Base-by-base conservation (phyloP, 2,888 invertebrate species). In the Caenorhabditis virilis region DNA sequence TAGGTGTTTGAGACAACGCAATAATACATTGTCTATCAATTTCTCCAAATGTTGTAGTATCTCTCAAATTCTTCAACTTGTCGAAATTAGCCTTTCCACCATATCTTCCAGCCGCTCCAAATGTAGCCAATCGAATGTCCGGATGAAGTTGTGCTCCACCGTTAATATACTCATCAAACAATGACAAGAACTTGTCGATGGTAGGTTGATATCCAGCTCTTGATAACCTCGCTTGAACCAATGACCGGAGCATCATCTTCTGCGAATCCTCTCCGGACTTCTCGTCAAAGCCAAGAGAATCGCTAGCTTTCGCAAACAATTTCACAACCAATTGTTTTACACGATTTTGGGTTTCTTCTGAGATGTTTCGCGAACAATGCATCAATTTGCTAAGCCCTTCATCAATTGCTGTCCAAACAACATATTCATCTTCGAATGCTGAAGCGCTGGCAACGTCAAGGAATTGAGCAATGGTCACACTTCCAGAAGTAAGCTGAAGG, bases 371-470 rank as follows among this genome's bases (percentile, higher is more conserved):
- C 13, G 61, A 54, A 20, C 57, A 58, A 1, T 16, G 11, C 6
- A 58, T 25, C 1, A 61, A 46, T 18, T 58, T 61, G 11, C 38
- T 43, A 26, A 67, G 39, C 30, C 59, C 59, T 23, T 54, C 55
- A 35, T 68, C 73, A 22, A 70, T 59, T 13, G 67, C 63, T 6
- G 89, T 90, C 95, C 95, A 95, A 0, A 95, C 95, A 0, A 93
- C 93, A 86, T 90, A 95, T 85, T 94, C 91, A 22, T 95, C 94
- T 74, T 90, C 89, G 68, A 88, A 88, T 83, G 90, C 93, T 0
- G 93, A 76, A 0, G 75, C 91, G 77, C 90, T 88, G 82, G 93
- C 89, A n/a, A 95, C 87, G 81, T 90, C 89, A 51, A 95, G 86
- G 0, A 91, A 90, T 83, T 91, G 85, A 0, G 90, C 89, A 13